Evolutionary conservation across 2,113 vertebrate species (phyloP).

Genomic region (Pterocles burchelli): DNA sequence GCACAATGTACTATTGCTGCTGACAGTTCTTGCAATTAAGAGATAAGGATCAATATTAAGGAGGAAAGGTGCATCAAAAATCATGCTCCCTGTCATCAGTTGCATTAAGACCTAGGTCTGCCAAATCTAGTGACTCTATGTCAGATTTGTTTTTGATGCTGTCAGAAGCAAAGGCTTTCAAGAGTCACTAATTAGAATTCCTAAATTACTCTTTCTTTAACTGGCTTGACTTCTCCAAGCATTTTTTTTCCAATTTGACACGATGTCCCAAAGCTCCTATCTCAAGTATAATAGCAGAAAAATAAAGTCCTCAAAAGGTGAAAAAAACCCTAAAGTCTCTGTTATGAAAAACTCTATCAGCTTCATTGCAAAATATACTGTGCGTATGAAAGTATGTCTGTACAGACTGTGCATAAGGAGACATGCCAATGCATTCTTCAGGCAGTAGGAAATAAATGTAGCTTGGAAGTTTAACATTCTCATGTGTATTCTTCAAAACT

Average conservation of each 20-base stretch:
- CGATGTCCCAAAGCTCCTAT: neutral
- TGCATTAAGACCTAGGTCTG: accelerated
- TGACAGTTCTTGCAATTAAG: neutral
- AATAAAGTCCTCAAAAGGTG: neutral
- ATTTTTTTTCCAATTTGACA: neutral
- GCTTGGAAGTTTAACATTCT: neutral
- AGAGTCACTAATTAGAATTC: neutral
- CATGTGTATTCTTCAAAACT: neutral
- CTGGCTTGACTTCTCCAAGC: neutral
- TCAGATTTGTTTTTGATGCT: neutral
- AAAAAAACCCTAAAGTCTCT: neutral
- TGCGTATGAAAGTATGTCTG: neutral
- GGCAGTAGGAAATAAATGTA: neutral
- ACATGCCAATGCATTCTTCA: neutral
- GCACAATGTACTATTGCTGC: neutral
- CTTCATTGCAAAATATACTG: neutral
- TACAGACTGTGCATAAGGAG: neutral
- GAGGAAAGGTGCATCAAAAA: neutral
- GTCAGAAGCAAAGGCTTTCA: neutral
- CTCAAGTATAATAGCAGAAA: neutral
- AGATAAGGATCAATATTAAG: neutral
- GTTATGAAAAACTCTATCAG: neutral
- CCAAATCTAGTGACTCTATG: neutral
- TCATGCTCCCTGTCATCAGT: neutral
- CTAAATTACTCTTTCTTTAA: neutral